Percentiles rank a stretch among this genome's conserved stretches.
phyloP scores from a whole-genome alignment of 2,888 invertebrate genomes.

The Luperina testacea region DNA sequence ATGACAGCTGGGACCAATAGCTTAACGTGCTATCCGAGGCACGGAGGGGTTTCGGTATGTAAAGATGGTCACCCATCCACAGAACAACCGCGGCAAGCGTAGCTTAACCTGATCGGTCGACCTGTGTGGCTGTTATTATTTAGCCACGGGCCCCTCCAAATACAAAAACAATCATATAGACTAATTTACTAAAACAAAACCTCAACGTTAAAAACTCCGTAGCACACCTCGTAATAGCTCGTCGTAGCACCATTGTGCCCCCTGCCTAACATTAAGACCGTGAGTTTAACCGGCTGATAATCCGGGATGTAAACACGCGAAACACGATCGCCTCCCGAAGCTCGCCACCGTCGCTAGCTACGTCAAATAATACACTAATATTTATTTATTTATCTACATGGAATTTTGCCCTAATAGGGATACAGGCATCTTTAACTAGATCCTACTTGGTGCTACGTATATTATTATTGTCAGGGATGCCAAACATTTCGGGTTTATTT shows the following conservation, averaged over 20 bases:
- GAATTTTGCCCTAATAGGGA: conserved; percentile 42
- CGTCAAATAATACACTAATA: conserved; percentile 65
- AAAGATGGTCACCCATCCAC: no score
- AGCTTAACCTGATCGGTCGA: no score
- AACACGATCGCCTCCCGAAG: conserved; percentile 87
- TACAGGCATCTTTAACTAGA: not conserved
- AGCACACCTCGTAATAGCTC: not conserved
- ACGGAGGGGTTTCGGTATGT: no score
- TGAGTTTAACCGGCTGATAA: conserved; percentile 87
- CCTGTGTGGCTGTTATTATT: no score
- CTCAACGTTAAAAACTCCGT: not conserved
- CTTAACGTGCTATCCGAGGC: no score
- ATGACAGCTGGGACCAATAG: no score
- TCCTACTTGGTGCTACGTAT: not conserved
- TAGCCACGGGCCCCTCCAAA: no score
- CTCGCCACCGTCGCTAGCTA: conserved; percentile 61
- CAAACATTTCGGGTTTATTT: no score
- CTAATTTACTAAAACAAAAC: not conserved
- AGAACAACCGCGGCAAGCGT: no score
- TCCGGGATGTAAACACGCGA: conserved; percentile 89
- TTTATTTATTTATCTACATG: conserved; percentile 57
- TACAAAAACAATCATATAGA: no score
- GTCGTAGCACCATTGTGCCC: conserved; percentile 64
- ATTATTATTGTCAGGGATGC: not conserved
- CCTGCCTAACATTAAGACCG: conserved; percentile 77